Base-by-base conservation (phyloP, 2,797 vertebrate genomes). In the Micromesistius poutassou region DNA sequence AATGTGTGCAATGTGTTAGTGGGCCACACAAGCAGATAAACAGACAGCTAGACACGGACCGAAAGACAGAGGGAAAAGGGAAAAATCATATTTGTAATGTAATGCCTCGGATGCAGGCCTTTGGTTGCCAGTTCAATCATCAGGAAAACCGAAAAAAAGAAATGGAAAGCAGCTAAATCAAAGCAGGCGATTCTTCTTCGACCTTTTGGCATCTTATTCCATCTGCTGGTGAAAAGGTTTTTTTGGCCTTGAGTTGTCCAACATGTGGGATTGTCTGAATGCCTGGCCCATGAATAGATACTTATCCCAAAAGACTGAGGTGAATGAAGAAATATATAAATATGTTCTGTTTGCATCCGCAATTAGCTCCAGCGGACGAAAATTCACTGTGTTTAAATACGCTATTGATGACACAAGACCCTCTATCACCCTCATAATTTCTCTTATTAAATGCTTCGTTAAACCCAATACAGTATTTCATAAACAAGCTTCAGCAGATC, bases 321-420 rank as follows among this genome's bases (percentile, higher is more conserved):
- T 30, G n/a, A 28, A 68, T 3, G 1, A 22, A 55, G 0, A 62
- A 25, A 62, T 55, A 62, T 62, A 25, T 25, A 28, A 22, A 55
- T 3, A 68, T 68, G 9, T 28, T 25, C 55, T 68, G 62, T 28
- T 68, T 68, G 62, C 62, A 13, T 28, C 25, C 28, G 25, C 62
- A 3, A 68, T 68, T 68, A 68, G 62, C 25, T 28, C 7, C 7
- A 78, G 66, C 72, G 76, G 62, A 74, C 1, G 3, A 74, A 25
- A 46, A 50, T 22, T 75, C 74, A 46, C 75, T 73, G 35, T 82
- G 38, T 82, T 86, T 81, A 28, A 87, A 38, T 38, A 38, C 83
- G 79, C 62, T 7, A 13, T 76, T 74, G 77, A 85, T 81, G 62
- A 80, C 80, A 84, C 36, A 14, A 83, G 81, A 76, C 77, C 62